A percentile compares a stretch with the other conserved stretches of the same genome.
Conservation (phyloP, 2,113 vertebrate species). For the Tympanuchus pallidicinctus region DNA sequence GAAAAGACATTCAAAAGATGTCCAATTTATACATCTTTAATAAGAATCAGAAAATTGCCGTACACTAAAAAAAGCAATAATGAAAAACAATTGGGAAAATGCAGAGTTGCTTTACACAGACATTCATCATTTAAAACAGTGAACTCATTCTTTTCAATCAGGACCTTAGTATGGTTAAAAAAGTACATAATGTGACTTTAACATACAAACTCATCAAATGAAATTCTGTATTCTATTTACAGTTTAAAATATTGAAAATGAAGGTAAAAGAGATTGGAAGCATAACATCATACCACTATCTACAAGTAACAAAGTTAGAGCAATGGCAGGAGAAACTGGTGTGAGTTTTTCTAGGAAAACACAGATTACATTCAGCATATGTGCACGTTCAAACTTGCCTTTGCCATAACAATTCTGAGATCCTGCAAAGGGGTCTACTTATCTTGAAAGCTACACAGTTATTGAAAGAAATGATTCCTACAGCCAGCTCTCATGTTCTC, state of each 20-base stretch:
- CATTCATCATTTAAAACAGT: background rate
- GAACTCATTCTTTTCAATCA: background rate
- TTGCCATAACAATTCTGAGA: background rate
- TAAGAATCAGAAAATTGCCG: background rate
- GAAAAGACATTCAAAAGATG: background rate
- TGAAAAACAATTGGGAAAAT: background rate
- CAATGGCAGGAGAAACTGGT: no score
- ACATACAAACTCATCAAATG: background rate
- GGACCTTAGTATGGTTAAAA: background rate
- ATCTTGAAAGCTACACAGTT: background rate
- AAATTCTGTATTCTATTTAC: background rate
- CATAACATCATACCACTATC: no score
- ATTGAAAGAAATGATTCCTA: background rate
- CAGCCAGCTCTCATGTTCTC: background rate
- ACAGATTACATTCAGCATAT: no score
- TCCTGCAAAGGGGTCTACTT: background rate
- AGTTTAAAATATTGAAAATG: no score
- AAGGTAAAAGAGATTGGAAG: no score
- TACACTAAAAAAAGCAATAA: background rate
- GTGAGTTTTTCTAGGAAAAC: no score
- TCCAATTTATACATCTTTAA: rapidly evolving
- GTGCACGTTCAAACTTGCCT: background rate
- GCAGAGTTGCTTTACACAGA: background rate
- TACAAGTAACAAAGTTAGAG: no score
- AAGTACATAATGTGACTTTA: background rate